A percentile compares a stretch with the other conserved stretches of the same genome.
Conservation (phyloP, 2,888 invertebrate species). For the Rhagium mordax region DNA sequence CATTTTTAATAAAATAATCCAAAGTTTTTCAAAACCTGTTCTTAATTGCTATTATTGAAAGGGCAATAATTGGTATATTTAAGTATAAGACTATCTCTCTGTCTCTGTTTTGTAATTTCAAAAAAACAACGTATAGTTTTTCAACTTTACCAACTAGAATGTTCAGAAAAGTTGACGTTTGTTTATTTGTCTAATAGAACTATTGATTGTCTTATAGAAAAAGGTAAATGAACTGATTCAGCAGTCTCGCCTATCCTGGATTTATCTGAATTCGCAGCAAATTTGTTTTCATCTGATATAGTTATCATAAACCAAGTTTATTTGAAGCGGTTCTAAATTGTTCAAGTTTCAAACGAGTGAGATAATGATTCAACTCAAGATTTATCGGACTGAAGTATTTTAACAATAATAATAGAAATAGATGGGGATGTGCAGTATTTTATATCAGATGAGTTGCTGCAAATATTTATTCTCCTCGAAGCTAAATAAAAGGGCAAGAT, state of each 20-base stretch:
- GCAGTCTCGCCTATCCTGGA: neutral
- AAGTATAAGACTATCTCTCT: neutral
- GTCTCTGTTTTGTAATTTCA: neutral
- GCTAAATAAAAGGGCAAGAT: too few species aligned
- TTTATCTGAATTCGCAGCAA: conserved; percentile 19
- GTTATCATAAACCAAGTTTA: conserved; percentile 32
- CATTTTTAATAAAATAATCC: too few species aligned
- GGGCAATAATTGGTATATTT: too few species aligned
- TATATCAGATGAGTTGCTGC: neutral
- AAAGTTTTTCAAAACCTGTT: too few species aligned
- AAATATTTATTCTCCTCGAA: too few species aligned
- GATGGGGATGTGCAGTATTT: neutral
- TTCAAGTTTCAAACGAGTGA: conserved; percentile 16
- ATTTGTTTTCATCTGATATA: conserved; percentile 27
- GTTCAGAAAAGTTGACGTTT: neutral
- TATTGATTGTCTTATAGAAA: conserved; percentile 17
- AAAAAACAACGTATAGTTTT: neutral
- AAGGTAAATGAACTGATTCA: conserved; percentile 29
- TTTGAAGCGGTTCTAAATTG: conserved; percentile 26
- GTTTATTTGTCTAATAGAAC: neutral
- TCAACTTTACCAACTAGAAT: neutral
- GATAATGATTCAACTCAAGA: conserved; percentile 9
- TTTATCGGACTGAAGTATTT: conserved; percentile 25
- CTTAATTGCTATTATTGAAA: too few species aligned
- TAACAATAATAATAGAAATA: conserved; percentile 14